phyloP scores from a whole-genome alignment of 2,797 vertebrate species.

The Gymnoscopelus braueri region DNA sequence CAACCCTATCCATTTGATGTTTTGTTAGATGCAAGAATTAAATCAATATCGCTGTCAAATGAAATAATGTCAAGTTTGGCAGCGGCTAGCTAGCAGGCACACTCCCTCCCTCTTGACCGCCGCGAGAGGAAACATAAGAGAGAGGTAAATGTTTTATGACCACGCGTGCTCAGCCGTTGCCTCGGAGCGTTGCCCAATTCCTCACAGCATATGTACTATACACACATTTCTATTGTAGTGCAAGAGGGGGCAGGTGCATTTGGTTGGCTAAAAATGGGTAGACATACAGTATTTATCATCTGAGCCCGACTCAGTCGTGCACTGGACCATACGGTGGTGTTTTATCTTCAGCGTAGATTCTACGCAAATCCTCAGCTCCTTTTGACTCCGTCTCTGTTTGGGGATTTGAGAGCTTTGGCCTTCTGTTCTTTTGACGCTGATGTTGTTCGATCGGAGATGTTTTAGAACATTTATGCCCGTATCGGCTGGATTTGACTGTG shows the following conservation, averaged over 20 bases:
- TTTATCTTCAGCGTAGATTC: conserved; percentile 5
- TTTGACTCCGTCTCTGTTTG: background rate
- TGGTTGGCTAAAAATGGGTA: background rate
- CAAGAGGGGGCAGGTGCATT: conserved; percentile 1
- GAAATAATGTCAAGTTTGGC: conserved; percentile 50
- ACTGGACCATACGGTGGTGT: background rate
- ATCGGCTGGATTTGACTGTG: too few relatives aligned
- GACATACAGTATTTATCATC: background rate
- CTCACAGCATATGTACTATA: conserved; percentile 26
- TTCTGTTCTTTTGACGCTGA: too few relatives aligned
- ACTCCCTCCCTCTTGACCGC: background rate
- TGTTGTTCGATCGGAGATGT: too few relatives aligned
- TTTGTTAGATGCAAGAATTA: conserved; percentile 34
- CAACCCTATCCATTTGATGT: conserved; percentile 47
- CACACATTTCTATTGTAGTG: conserved; percentile 4
- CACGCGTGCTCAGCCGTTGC: conserved; percentile 12
- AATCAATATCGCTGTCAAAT: conserved; percentile 60
- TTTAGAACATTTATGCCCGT: too few relatives aligned
- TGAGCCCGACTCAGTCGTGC: background rate
- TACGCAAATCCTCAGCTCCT: background rate
- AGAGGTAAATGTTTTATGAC: conserved; percentile 13
- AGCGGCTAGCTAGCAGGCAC: background rate
- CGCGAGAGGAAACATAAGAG: background rate
- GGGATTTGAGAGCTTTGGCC: too few relatives aligned
- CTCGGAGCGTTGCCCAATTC: conserved; percentile 30